Evolutionary conservation across 1,140 invertebrate genomes (phyloP).

Genomic region (Scaptomyza hsui): DNA sequence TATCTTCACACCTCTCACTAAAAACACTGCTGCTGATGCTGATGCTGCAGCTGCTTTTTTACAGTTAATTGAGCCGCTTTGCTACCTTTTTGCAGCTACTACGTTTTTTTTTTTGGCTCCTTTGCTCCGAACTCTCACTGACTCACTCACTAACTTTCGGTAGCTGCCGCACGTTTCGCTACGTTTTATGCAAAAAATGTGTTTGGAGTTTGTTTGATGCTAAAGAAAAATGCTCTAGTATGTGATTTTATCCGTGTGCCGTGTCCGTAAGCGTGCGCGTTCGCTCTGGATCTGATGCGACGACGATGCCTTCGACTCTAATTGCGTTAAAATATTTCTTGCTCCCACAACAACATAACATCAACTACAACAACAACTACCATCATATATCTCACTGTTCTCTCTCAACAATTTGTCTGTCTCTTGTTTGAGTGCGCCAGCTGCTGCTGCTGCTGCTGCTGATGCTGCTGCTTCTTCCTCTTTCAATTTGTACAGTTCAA

Average conservation of each 20-base stretch:
- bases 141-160: constrained; percentile 1
- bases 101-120: constrained; percentile 27
- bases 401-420: constrained; percentile 77
- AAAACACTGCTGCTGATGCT: constrained; percentile 11
- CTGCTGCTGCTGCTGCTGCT: constrained; percentile 44
- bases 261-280: constrained; percentile 78
- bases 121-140: constrained; percentile 22
- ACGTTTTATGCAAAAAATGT: constrained; percentile 20
- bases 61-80: constrained; percentile 69
- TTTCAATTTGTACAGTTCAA: constrained; percentile 73
- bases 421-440: constrained; percentile 19
- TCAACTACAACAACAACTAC: constrained; percentile 19
- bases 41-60: constrained; percentile 50
- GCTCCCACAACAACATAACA: constrained; percentile 70
- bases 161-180: constrained; percentile 9
- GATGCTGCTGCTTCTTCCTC: constrained; percentile 47
- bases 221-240: constrained; percentile 19
- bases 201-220: constrained; percentile 1
- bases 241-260: constrained; percentile 67
- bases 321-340: constrained; percentile 79
- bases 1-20: constrained; percentile 39
- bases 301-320: constrained; percentile 61
- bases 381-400: constrained; percentile 45
- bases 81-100: constrained; percentile 48
- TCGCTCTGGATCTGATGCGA: constrained; percentile 71